These are phyloP conservation scores for Monomorium pharaonis DNA, from an alignment of 1,140 invertebrate species.

Conservation along the genomic window DNA sequence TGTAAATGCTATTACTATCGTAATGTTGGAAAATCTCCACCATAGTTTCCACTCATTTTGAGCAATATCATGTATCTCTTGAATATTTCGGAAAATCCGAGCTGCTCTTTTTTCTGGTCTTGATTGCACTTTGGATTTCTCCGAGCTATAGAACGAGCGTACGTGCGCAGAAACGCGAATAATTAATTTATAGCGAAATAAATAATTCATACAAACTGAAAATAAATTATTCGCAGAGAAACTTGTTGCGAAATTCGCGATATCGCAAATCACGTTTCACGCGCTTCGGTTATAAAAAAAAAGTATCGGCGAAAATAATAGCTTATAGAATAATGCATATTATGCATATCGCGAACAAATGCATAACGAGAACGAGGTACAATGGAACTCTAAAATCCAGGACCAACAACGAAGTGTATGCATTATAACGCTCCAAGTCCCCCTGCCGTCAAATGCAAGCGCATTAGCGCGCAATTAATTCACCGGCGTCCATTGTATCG, in stretches of 20 bases:
- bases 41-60: constrained; percentile 40
- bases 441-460: constrained; percentile 1
- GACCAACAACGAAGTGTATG: constrained; percentile 17
- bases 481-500: constrained; percentile 41
- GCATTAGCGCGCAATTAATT: constrained; percentile 44
- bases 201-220: neutral
- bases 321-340: constrained; percentile 28
- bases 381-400: constrained; percentile 40
- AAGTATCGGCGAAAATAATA: neutral
- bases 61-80: constrained; percentile 39
- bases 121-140: constrained; percentile 6
- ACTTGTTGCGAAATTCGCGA: neutral
- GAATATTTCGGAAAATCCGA: constrained; percentile 12
- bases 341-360: constrained; percentile 22
- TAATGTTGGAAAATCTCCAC: constrained; percentile 42
- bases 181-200: constrained; percentile 1
- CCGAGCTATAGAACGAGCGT: neutral
- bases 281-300: neutral
- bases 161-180: neutral
- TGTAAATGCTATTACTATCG: constrained; percentile 43
- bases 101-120: neutral
- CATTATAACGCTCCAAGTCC: constrained; percentile 42
- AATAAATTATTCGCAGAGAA: constrained; percentile 6
- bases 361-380: neutral
- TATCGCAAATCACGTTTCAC: neutral